Base-by-base conservation (phyloP, 2,888 invertebrate species). In the Idaea aversata region DNA sequence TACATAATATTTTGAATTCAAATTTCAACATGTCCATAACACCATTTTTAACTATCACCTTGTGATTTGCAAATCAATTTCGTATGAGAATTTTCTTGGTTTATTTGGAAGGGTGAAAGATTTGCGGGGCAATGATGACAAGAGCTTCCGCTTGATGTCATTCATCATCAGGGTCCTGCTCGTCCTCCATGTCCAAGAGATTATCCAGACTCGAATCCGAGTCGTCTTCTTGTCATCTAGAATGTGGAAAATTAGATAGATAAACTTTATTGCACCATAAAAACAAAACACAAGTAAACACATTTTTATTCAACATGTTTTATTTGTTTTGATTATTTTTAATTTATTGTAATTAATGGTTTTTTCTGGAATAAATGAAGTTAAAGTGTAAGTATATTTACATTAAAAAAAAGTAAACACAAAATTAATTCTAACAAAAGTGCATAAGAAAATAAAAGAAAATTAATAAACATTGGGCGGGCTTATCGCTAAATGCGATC, bases 191-290 rank as follows among this genome's bases (percentile, higher is more conserved):
- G 70, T 88, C 88, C 73, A 93, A 84, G 71, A 93, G 83, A 77
- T 92, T 89, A 71, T 93, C 93, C 79, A 93, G 90, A 89, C 93
- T 93, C 88, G 93, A 80, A 78, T 93, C 93, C 87, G 93, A 92
- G 90, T 93, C 93, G 68, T 86, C 88, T 71, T 92, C 92, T 69
- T 93, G 93, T 93, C 93, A 93, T 90, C 93, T 93, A 81, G 34
- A 81, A 81, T 25, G 25, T 3, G 25, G 25, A 47, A 3, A 35
- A 10, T 47, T 47, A 47, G 7, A 47, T 10, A 5, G 2, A 47
- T 7, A 47, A 13, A 10, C 3, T 25, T 25, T 25, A 25, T 25
- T 25, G 25, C 25, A 25, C 25, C 25, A 25, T 25, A 25, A 1
- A 25, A 25, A 25, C 25, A 25, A 25, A 25, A 25, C 25, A 25